Conservation (phyloP, 2,888 invertebrate genomes). For the Caenorhabditis panamensis region DNA sequence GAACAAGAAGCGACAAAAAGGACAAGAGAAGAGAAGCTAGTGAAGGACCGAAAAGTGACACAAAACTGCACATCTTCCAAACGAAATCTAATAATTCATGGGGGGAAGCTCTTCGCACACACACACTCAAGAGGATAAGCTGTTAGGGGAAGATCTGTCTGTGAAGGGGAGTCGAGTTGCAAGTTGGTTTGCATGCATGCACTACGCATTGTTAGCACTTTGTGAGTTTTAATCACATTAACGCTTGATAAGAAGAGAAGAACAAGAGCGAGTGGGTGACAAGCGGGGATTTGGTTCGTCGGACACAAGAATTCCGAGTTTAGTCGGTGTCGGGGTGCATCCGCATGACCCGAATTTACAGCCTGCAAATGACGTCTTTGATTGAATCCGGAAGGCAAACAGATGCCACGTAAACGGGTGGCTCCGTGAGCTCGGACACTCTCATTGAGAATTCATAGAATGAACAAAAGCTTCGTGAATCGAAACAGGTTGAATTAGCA, state of each 20-base stretch:
- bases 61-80: conserved; percentile 34
- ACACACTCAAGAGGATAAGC: conserved; percentile 26
- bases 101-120: neutral
- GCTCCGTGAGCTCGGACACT: neutral
- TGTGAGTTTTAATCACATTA: conserved; percentile 1
- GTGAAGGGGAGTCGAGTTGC: conserved; percentile 4
- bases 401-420: conserved; percentile 15
- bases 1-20: conserved; percentile 4
- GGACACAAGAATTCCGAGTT: neutral
- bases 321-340: conserved; percentile 3
- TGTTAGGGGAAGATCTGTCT: conserved; percentile 3
- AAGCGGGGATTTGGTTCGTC: neutral
- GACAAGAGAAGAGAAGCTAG: neutral
- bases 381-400: conserved; percentile 42
- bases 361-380: conserved; percentile 56
- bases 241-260: conserved; percentile 1
- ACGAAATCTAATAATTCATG: conserved; percentile 54
- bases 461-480: neutral
- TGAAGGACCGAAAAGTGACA: conserved; percentile 8
- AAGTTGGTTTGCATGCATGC: neutral
- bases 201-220: neutral
- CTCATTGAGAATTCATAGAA: conserved; percentile 41
- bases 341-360: conserved; percentile 51
- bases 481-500: conserved; percentile 23
- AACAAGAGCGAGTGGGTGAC: no score